Evolutionary conservation across 2,797 vertebrate genomes (phyloP), one percentile per base, ranked within the genome.

Genomic region (Pseudochaenichthys georgianus): DNA sequence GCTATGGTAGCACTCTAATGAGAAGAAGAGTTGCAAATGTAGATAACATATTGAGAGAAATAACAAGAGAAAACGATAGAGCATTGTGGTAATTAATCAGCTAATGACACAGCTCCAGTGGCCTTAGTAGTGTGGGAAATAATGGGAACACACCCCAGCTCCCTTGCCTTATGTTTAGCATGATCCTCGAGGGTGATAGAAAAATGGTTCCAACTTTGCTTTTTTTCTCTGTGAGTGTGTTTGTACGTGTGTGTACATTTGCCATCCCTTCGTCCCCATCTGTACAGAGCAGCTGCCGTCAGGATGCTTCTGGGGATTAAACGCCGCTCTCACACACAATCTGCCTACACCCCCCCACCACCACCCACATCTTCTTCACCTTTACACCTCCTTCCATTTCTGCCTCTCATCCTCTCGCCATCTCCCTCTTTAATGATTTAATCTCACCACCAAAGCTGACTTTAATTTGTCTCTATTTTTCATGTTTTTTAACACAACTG

Each of bases 301-400:
- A 85, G 74, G 83, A 93, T 88, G 88, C 92, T 92, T 87, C 81
- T 88, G 87, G 90, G 92, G 87, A 93, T 93, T 91, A 90, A 90
- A 90, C 73, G 76, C 71, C 78, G 82, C 84, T 88, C 89, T 87
- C 82, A 76, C 75, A 85, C 84, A 87, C 87, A 87, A 83, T 91
- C 90, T 90, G 87, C 81, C 70, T 19, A 28, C 77, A 62, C 83
- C 64, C 23, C 23, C 52, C 62, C 80, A 5, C 28, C 70, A 55
- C 70, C 70, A 78, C 80, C 69, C 64, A 84, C 70, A 77, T 80
- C 84, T 82, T 84, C 77, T 83, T 88, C 83, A 88, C 88, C 81
- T 87, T 82, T 81, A 65, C 74, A 82, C 72, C 83, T 80, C 68
- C 69, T 52, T 72, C 61, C 13, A 68, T 54, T 64, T 63, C 12